phyloP scores from a whole-genome alignment of 2,113 vertebrate species.

The Salminus brasiliensis region DNA sequence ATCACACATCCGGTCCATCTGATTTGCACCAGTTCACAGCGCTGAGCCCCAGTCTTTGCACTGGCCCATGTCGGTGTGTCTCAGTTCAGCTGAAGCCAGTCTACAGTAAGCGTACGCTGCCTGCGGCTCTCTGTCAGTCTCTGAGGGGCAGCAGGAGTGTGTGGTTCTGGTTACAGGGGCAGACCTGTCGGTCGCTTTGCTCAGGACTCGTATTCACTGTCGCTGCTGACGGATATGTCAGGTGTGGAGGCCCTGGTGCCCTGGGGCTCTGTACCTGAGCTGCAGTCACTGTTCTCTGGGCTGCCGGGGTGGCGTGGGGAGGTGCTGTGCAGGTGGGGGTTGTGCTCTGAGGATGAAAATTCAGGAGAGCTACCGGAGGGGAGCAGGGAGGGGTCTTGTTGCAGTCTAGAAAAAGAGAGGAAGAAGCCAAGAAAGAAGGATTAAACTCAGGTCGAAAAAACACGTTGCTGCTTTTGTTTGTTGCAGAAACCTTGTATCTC shows the following conservation, averaged over 20 bases:
- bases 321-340: conserved; percentile 56
- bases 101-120: neutral
- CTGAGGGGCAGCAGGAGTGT: neutral
- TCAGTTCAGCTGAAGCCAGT: neutral
- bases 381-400: conserved; percentile 71
- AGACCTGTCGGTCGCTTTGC: neutral
- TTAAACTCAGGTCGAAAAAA: neutral
- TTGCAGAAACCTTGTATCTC: no score
- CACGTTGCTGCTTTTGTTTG: no score
- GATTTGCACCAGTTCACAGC: neutral
- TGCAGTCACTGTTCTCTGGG: conserved; percentile 75
- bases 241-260: conserved; percentile 69
- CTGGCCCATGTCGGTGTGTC: neutral
- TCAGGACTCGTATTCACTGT: conserved; percentile 81
- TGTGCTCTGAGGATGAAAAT: conserved; percentile 63
- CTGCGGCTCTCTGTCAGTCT: neutral
- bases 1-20: neutral
- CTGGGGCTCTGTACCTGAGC: conserved; percentile 65
- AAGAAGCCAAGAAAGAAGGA: conserved; percentile 2
- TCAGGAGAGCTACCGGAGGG: conserved; percentile 68
- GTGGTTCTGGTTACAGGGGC: neutral
- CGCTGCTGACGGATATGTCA: conserved; percentile 78
- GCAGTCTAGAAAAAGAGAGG: conserved; percentile 61
- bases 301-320: conserved; percentile 67
- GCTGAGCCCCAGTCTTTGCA: no score